A percentile compares a stretch with the other conserved stretches of the same genome.
Evolutionary conservation across 2,797 vertebrate species (phyloP).

Genomic region (Alosa sapidissima): DNA sequence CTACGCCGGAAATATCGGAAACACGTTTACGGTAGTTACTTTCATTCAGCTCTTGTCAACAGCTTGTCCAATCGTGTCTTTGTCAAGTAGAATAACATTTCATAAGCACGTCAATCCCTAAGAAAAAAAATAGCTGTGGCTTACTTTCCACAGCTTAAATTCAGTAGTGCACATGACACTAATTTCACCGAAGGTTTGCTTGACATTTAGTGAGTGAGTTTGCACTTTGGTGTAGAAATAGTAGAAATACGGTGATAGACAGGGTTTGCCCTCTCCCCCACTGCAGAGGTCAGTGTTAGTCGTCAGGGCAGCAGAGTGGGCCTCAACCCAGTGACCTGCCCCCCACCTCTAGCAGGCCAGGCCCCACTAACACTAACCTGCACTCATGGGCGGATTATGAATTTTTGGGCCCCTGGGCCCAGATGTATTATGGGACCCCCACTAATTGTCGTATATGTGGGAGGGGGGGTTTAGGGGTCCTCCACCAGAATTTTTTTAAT

Average conservation of each 20-base stretch:
- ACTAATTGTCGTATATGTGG: too few relatives aligned
- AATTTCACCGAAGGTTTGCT: background rate
- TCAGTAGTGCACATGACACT: background rate
- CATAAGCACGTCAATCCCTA: background rate
- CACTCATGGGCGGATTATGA: too few relatives aligned
- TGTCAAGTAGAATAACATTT: background rate
- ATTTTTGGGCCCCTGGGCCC: too few relatives aligned
- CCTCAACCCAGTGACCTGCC: background rate
- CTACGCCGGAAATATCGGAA: background rate
- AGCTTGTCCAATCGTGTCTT: background rate
- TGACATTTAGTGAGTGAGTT: background rate
- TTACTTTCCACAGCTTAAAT: background rate
- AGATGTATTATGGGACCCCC: too few relatives aligned
- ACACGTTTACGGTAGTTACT: background rate
- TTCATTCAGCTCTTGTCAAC: background rate
- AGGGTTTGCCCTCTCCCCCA: background rate
- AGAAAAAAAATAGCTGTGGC: background rate
- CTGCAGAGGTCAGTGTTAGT: slow-evolving; percentile 2
- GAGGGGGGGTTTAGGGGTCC: too few relatives aligned
- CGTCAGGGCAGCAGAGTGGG: background rate
- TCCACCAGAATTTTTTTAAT: too few relatives aligned
- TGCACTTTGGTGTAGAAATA: background rate
- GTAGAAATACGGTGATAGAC: background rate
- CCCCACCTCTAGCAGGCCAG: background rate
- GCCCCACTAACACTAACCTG: background rate